Evolutionary conservation across 1,140 invertebrate species (phyloP).

Genomic region (Tetraneura akinire): DNA sequence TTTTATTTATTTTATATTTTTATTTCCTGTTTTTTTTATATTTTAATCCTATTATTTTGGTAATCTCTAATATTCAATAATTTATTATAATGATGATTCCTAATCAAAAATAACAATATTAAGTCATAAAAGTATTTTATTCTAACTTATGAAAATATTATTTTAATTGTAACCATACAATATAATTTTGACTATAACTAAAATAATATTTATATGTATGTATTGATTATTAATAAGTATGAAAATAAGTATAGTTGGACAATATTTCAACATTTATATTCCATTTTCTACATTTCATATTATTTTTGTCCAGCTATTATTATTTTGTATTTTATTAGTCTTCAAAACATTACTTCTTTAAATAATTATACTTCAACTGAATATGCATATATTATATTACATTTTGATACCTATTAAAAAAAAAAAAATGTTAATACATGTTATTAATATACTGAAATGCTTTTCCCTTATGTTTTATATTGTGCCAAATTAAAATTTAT

Average conservation of each 20-base stretch:
- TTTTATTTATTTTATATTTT: constrained; percentile 22
- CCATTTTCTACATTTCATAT: not conserved
- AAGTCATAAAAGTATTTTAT: constrained; percentile 6
- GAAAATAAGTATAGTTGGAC: not conserved
- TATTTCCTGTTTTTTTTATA: constrained; percentile 22
- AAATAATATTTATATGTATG: constrained; percentile 25
- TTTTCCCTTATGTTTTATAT: not conserved
- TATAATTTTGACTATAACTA: not conserved
- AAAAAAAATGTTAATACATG: not conserved
- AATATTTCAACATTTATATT: constrained; percentile 8
- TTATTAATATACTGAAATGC: not conserved
- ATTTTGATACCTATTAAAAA: not conserved
- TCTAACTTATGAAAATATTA: not conserved
- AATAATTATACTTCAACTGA: not conserved
- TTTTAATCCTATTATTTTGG: constrained; percentile 17
- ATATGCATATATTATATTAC: constrained; percentile 1
- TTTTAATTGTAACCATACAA: constrained; percentile 12
- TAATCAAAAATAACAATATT: constrained; percentile 35
- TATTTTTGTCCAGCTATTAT: not conserved
- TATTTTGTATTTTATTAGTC: not conserved
- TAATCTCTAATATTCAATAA: not conserved
- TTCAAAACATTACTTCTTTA: not conserved
- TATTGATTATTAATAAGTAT: no score
- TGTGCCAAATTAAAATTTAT: constrained; percentile 37
- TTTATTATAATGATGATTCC: not conserved